These are phyloP conservation scores for Metopolophium dirhodum DNA, from an alignment of 1,140 invertebrate species.

Conservation along the genomic window DNA sequence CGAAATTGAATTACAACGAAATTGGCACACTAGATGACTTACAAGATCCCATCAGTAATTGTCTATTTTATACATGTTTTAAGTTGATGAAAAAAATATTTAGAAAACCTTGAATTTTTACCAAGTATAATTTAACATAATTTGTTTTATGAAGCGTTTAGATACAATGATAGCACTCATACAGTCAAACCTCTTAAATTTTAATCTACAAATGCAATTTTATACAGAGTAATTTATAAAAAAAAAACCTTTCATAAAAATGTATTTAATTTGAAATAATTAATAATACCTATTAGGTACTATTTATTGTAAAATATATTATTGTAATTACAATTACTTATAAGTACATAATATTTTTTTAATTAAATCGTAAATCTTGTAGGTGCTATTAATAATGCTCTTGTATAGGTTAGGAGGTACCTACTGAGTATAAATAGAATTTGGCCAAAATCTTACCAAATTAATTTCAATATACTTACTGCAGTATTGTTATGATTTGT, in stretches of 20 bases:
- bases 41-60: not conserved
- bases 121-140: not conserved
- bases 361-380: slow-evolving; percentile 16
- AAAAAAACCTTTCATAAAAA: not conserved
- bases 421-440: not conserved
- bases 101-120: not conserved
- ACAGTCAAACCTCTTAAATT: not conserved
- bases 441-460: not conserved
- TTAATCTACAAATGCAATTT: not conserved
- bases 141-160: not conserved
- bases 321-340: too few species aligned
- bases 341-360: not conserved
- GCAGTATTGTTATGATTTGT: not conserved
- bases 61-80: not conserved
- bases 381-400: not conserved
- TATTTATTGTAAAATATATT: not conserved
- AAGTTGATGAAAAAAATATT: not conserved
- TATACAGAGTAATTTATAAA: not conserved
- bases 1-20: not conserved
- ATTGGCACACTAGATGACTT: not conserved
- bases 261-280: not conserved
- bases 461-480: not conserved
- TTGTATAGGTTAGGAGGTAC: not conserved
- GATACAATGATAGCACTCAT: not conserved
- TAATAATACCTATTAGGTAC: not conserved